Evolutionary conservation across 2,888 invertebrate genomes (phyloP).

Genomic region (Ophion ellenae): DNA sequence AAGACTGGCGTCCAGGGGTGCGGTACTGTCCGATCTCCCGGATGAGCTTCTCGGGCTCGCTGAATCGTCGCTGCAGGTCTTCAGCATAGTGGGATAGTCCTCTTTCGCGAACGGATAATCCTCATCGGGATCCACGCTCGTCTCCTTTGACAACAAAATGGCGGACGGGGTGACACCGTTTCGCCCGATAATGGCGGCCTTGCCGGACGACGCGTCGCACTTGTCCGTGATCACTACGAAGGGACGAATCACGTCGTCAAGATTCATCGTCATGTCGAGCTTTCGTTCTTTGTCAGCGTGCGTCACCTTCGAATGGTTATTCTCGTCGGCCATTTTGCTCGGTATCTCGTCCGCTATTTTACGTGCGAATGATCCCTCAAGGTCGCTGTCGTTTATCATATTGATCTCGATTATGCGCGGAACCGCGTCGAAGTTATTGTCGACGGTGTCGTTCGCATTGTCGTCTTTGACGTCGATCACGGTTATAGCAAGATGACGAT

Average conservation of each 20-base stretch:
- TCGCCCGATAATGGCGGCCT: conserved; percentile 12
- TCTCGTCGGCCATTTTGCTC: conserved; percentile 27
- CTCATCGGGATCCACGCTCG: conserved; percentile 81
- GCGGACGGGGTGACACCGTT: conserved; percentile 48
- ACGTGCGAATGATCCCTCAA: conserved; percentile 27
- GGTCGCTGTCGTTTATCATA: conserved; percentile 57
- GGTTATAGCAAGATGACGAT: conserved; percentile 73
- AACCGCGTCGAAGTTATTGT: neutral
- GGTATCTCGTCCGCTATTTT: conserved; percentile 62
- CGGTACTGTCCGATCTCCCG: conserved; percentile 81
- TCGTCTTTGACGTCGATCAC: conserved; percentile 74
- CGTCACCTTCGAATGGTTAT: conserved; percentile 1
- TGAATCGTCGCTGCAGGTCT: conserved; percentile 82
- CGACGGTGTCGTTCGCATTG: conserved; percentile 30
- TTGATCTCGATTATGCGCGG: conserved; percentile 26
- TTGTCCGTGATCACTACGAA: conserved; percentile 72
- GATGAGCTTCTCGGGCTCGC: conserved; percentile 82
- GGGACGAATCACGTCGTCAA: conserved; percentile 69
- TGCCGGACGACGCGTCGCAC: conserved; percentile 56
- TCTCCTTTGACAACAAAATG: conserved; percentile 73
- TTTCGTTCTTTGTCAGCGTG: conserved; percentile 62
- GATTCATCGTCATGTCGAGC: conserved; percentile 40
- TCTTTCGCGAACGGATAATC: conserved; percentile 83
- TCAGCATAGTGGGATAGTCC: conserved; percentile 82
- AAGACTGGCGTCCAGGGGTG: conserved; percentile 78